Base-by-base conservation (phyloP, 2,797 vertebrate species). In the Salarias fasciatus region DNA sequence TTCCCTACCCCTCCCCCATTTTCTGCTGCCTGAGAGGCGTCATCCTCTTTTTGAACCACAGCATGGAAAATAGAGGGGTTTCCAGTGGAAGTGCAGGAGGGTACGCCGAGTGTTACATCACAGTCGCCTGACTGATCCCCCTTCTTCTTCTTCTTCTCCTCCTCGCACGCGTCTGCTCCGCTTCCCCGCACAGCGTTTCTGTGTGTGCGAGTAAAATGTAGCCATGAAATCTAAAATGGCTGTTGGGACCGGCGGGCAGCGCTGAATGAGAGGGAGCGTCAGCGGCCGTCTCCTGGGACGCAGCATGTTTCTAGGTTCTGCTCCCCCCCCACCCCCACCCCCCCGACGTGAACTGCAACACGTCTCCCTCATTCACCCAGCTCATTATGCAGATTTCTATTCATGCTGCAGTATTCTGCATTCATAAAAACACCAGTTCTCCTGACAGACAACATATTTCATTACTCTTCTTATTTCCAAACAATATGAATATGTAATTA, bases 211-310 rank as follows among this genome's bases (percentile, higher is more conserved):
- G 29, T 41, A 55, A 59, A 38, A 80, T 70, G 69, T 73, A 80
- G 66, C 51, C 63, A 48, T 76, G 62, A 72, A 80, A 84, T 75
- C 85, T 87, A 92, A 91, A 88, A 92, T 91, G 90, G 86, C 90
- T 88, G 87, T 81, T 77, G 51, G 52, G 75, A 80, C 63, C 54
- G 46, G 73, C 80, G 75, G 80, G 68, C 75, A 71, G 40, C 62
- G 75, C 56, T 72, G 72, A 71, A 69, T 58, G 75, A 69, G 56
- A 77, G 55, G 62, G 53, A 50, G 63, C 48, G 12, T 65, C 71
- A 54, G 65, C 66, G 57, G 49, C 43, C 41, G 55, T 69, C 72
- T 70, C 66, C 31, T 24, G 65, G 78, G 82, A 77, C 42, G 66
- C 14, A 57, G 44, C 60, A 75, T 43, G 56, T 60, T 62, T 29